A percentile compares a stretch with the other conserved stretches of the same genome.
These are phyloP conservation scores for Gallinago paraguaiae DNA, from an alignment of 2,113 vertebrate species.

Conservation along the genomic window DNA sequence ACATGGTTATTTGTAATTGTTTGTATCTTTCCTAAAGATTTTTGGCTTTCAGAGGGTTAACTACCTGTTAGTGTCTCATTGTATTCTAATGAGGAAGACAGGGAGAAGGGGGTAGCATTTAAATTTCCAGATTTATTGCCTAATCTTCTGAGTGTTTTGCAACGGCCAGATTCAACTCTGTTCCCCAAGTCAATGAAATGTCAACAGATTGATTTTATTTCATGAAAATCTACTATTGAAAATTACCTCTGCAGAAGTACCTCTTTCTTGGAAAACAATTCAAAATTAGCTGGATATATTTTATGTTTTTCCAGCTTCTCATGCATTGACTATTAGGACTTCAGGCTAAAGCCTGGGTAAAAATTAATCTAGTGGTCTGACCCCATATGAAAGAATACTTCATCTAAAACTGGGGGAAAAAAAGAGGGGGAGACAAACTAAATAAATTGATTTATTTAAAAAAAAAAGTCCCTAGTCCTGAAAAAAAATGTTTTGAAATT, in stretches of 20 bases:
- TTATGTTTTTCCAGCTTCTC: neutral
- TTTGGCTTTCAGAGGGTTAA: neutral
- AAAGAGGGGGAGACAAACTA: neutral
- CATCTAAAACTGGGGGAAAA: neutral
- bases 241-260: neutral
- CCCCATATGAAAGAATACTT: neutral
- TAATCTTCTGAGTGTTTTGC: neutral
- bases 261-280: neutral
- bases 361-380: neutral
- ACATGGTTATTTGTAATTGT: neutral
- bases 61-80: neutral
- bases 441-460: neutral
- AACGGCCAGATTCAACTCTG: neutral
- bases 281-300: neutral
- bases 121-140: neutral
- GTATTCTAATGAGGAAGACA: neutral
- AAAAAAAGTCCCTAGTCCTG: neutral
- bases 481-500: neutral
- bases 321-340: neutral
- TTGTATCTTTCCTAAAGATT: neutral
- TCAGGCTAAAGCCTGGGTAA: neutral
- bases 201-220: constrained; percentile 4
- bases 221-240: neutral
- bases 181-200: neutral
- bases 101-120: neutral